A percentile compares a stretch with the other conserved stretches of the same genome.
These are phyloP conservation scores for Gymnobelideus leadbeateri DNA, from an alignment of 2,113 vertebrate genomes.

Conservation along the genomic window DNA sequence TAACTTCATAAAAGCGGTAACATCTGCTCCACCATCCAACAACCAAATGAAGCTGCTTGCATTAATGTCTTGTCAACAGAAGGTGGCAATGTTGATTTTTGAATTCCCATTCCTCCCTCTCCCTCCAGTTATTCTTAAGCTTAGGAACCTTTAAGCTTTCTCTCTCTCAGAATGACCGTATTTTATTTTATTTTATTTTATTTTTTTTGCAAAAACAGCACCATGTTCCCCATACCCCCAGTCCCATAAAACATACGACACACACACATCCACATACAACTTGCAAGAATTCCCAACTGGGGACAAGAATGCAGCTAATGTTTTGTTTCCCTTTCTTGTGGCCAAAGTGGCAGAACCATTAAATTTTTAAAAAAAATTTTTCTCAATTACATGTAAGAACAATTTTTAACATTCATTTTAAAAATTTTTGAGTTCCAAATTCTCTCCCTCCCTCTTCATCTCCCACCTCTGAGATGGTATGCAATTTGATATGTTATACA, in stretches of 20 bases:
- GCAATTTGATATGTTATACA: not conserved
- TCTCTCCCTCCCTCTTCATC: not conserved
- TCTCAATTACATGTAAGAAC: not conserved
- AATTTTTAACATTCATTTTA: not conserved
- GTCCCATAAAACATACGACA: no score
- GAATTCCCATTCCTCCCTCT: not conserved
- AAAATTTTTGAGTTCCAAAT: not conserved
- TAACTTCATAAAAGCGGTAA: not conserved
- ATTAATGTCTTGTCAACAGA: not conserved
- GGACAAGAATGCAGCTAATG: not conserved
- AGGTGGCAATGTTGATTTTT: not conserved
- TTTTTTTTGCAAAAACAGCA: not conserved
- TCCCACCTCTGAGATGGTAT: not conserved
- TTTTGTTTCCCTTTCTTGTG: not conserved
- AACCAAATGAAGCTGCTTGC: not conserved
- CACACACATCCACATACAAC: not conserved
- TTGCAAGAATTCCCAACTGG: not conserved
- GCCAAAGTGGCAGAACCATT: not conserved
- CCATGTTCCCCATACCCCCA: not conserved
- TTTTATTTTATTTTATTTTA: not conserved
- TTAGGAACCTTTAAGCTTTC: not conserved
- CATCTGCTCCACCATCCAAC: not conserved
- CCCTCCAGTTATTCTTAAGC: not conserved
- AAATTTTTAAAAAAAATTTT: not conserved
- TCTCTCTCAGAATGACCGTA: not conserved